Evolutionary conservation across 2,888 invertebrate species (phyloP), one percentile per base, ranked within the genome.

Genomic region (Cerastis leucographa): DNA sequence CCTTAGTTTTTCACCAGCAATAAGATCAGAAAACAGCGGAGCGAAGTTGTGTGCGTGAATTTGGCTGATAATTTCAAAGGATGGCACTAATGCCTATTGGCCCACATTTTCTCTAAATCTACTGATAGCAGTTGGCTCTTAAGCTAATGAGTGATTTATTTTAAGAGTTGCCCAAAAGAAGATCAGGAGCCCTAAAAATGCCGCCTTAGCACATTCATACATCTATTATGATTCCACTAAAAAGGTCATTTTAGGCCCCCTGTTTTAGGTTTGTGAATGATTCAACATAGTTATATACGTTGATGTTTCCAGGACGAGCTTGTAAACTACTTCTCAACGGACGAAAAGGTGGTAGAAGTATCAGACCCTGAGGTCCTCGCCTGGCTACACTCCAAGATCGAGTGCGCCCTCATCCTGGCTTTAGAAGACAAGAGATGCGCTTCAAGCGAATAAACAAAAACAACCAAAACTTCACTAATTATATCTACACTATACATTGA

Each of bases 361-460:
- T 96, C 97, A 17, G 97, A 98, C 78, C 94, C 95, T 2, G 97
- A 97, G 66, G 96, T 97, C 25, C 95, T 98, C 74, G 94, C 95
- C 25, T 98, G 98, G 98, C 94, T 98, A 44, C 97, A 97, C 88
- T 97, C 97, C 80, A 98, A 98, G 95, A 97, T 98, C 75, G 98
- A 98, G 91, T 97, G 97, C 90, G 98, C 98, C 1, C 97, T 98
- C 90, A 97, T 98, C 76, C 96, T 98, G 54, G 98, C 98, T 71
- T 97, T 98, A 96, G 98, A 98, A 92, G 98, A 98, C 90, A 98
- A 98, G 90, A 97, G 97, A 1, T 98, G 97, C 75, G 92, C 96
- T 1, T 76, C 86, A 0, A 91, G 89, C 51, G 90, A 91, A 49
- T 90, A 88, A 69, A 74, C 40, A 29, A 42, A 7, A 12, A 64